phyloP scores from a whole-genome alignment of 2,888 invertebrate species.

The Pyrgus malvae region DNA sequence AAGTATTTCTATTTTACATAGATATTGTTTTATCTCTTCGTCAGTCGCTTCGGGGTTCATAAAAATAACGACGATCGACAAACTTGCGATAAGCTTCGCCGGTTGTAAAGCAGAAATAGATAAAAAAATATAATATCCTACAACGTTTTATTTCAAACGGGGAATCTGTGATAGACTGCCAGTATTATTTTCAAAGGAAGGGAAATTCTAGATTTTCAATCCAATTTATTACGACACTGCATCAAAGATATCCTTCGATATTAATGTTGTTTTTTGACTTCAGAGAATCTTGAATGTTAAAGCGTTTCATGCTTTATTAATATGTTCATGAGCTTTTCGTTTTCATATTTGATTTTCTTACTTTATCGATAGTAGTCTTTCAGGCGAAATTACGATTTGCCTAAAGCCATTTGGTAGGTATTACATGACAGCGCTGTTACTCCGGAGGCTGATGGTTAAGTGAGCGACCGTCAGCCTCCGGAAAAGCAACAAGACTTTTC shows the following conservation, averaged over 20 bases:
- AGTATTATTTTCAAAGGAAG: constrained; percentile 13
- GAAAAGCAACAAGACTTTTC: no score
- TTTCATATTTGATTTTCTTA: no score
- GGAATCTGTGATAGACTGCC: constrained; percentile 5
- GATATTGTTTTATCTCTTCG: not conserved
- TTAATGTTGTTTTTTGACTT: constrained; percentile 7
- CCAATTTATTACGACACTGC: constrained; percentile 18
- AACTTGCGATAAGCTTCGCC: not conserved
- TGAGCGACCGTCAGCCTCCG: no score
- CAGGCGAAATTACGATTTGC: no score
- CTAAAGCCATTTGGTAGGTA: no score
- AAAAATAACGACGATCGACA: not conserved
- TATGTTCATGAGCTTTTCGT: no score
- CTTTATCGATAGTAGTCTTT: no score
- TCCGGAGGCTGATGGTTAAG: no score
- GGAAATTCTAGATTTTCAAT: constrained; percentile 16
- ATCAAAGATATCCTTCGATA: constrained; percentile 10
- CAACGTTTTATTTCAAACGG: constrained; percentile 8
- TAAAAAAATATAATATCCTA: constrained; percentile 10
- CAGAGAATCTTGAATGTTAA: not conserved
- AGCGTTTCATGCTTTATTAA: no score
- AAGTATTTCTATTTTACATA: not conserved
- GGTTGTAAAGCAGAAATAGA: not conserved
- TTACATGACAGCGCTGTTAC: no score
- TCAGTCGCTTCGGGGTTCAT: not conserved